Conservation (phyloP, 2,797 vertebrate species). For the Sardinella longiceps region DNA sequence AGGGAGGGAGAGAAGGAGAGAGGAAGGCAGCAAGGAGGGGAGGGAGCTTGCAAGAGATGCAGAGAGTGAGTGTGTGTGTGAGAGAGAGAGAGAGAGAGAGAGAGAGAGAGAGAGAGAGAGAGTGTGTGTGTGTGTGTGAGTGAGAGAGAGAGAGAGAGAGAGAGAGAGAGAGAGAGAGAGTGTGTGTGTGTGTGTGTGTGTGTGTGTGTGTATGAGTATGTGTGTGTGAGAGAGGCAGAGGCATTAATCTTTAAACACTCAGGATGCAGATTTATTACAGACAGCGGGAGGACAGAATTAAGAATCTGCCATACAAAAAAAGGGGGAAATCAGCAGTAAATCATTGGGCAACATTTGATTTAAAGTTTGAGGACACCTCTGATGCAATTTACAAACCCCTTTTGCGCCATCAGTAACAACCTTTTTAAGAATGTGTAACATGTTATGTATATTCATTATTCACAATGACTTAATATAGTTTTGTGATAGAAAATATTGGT, state of each 20-base stretch:
- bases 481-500: not conserved
- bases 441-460: not conserved
- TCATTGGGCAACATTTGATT: constrained; percentile 49
- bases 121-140: not conserved
- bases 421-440: not conserved
- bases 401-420: not conserved
- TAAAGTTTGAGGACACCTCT: constrained; percentile 40
- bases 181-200: not conserved
- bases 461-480: not conserved
- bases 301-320: constrained; percentile 45
- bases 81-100: too few relatives aligned
- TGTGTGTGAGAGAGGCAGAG: constrained; percentile 79
- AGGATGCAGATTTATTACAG: constrained; percentile 67
- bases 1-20: constrained; percentile 35
- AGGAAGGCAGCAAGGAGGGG: constrained; percentile 34
- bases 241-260: constrained; percentile 85
- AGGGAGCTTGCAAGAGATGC: constrained; percentile 28
- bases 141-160: not conserved
- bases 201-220: constrained; percentile 27
- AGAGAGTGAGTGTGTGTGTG: not conserved
- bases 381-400: constrained; percentile 21
- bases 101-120: too few relatives aligned
- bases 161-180: not conserved
- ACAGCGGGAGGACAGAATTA: constrained; percentile 61
- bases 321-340: constrained; percentile 40